Base-by-base conservation (phyloP, 2,113 vertebrate genomes). In the Lota lota region DNA sequence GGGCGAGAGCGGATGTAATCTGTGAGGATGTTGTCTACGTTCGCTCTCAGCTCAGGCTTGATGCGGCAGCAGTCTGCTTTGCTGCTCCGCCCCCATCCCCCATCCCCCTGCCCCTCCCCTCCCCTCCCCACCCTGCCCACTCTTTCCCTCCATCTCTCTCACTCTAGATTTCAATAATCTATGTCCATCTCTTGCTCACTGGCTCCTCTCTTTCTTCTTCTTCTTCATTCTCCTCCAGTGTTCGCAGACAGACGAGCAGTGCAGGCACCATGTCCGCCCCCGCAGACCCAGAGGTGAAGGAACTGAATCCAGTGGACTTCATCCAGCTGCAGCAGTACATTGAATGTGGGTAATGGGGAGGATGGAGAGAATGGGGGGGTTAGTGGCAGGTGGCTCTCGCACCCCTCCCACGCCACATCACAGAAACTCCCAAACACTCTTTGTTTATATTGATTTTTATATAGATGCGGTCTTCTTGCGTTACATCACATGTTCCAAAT, bases 271-370 rank as follows among this genome's bases (percentile, higher is more conserved):
- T 93, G 90, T 90, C 91, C 82, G 70, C 76, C 84, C 80, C 84
- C 77, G 81, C 84, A 75, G 78, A 88, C 81, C 73, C 86, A 65
- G 91, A 91, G 77, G 88, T 88, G 83, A 93, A 90, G 82, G 93
- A 94, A 51, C 92, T 98, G 70, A 95, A 91, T 89, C 93, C 95
- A 1, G 88, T 90, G 74, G 94, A 97, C 86, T 97, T 97, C 66
- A 95, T 94, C 79, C 95, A 96, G 84, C 94, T 98, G 64, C 95
- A 98, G 84, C 93, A 95, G 79, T 97, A 95, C 88, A 93, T 96
- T 69, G 95, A 98, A 74, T 97, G 96, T 98, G 88, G 96, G 96
- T 94, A 84, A 50, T 8, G 68, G 40, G 40, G 40, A 47, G 40
- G 40, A 47, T 47, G 40, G 7, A n/a, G 40, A 47, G 40, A 7